Percentiles rank a stretch among this genome's conserved stretches.
Evolutionary conservation across 2,888 invertebrate genomes (phyloP).

Genomic region (Agriotes lineatus): DNA sequence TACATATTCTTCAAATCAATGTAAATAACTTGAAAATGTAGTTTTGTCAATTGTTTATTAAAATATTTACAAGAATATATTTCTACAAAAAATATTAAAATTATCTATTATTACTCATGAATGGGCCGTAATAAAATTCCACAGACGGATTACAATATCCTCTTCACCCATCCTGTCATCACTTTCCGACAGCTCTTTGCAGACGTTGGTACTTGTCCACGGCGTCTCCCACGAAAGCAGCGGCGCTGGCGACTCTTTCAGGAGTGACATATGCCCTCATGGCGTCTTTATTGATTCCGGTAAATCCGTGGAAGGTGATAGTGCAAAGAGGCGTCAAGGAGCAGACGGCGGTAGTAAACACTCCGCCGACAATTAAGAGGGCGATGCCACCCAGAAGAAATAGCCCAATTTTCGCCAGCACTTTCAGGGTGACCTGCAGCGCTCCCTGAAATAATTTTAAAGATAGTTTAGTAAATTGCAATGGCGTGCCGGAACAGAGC

Average conservation of each 20-base stretch:
- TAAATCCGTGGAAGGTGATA: conserved; percentile 68
- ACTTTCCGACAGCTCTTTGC: conserved; percentile 53
- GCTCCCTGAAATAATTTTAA: conserved; percentile 55
- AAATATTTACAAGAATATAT: too few relatives aligned
- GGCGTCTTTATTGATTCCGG: conserved; percentile 64
- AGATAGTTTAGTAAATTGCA: conserved; percentile 30
- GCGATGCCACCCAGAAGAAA: conserved; percentile 65
- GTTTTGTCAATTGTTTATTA: too few relatives aligned
- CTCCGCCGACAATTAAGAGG: conserved; percentile 68
- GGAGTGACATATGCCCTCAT: conserved; percentile 72
- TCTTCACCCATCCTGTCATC: too few relatives aligned
- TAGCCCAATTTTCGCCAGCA: conserved; percentile 65
- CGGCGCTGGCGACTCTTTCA: conserved; percentile 71
- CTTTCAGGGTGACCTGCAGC: conserved; percentile 53
- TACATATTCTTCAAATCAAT: too few relatives aligned
- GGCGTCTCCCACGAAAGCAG: conserved; percentile 73
- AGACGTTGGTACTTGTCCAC: conserved; percentile 71
- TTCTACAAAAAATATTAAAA: too few relatives aligned
- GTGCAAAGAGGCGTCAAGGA: conserved; percentile 74
- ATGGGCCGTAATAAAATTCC: too few relatives aligned
- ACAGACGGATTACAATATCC: too few relatives aligned
- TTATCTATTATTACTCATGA: too few relatives aligned
- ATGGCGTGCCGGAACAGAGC: neutral
- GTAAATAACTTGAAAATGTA: too few relatives aligned
- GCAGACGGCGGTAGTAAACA: conserved; percentile 72